These are phyloP conservation scores for Numenius phaeopus DNA, from an alignment of 2,797 vertebrate species.

Conservation along the genomic window DNA sequence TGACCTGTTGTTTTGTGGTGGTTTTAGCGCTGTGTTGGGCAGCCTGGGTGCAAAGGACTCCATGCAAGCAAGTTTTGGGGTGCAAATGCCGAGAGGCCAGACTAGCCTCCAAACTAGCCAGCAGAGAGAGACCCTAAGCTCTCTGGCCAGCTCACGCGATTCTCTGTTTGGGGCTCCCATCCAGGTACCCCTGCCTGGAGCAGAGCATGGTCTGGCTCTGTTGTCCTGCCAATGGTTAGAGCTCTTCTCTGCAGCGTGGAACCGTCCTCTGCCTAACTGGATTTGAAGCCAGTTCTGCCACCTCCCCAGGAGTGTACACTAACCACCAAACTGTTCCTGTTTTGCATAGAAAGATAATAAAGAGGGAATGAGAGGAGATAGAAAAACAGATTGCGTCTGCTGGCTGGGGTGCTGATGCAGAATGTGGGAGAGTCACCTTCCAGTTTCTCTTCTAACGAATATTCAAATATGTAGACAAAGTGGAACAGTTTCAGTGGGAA, in stretches of 20 bases:
- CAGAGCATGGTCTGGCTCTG: neutral
- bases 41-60: neutral
- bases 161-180: neutral
- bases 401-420: neutral
- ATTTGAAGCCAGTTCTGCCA: slow-evolving; percentile 42
- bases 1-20: neutral
- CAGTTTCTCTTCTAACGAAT: neutral
- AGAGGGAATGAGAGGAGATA: slow-evolving; percentile 14
- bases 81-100: neutral
- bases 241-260: neutral
- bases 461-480: slow-evolving; percentile 13
- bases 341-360: slow-evolving; percentile 48
- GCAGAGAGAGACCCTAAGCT: neutral
- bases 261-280: neutral
- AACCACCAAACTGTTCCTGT: slow-evolving; percentile 37
- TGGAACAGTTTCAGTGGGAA: neutral
- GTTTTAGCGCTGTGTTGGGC: neutral
- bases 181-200: neutral
- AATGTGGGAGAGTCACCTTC: neutral
- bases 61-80: neutral
- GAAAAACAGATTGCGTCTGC: slow-evolving; percentile 34
- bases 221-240: neutral
- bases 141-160: neutral
- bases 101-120: neutral
- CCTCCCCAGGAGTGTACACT: neutral